Base-by-base conservation (phyloP, 53 echinoderm and acorn worm genomes). In the Apostichopus leukothele region DNA sequence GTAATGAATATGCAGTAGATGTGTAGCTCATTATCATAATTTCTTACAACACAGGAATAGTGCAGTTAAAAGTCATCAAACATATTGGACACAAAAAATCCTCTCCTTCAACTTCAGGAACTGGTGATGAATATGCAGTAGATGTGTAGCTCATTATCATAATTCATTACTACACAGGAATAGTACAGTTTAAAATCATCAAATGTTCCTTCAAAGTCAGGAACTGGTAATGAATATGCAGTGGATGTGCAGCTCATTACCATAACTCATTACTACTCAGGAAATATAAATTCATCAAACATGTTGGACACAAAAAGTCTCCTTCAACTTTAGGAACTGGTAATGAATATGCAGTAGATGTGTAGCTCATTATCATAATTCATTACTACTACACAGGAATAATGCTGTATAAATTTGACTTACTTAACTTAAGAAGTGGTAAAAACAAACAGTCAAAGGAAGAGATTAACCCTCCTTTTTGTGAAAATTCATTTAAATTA, bases 291-390 rank as follows among this genome's bases (percentile, higher is more conserved):
- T 92, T 87, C 89, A 5, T 75, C 87, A 53, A 94, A 94, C 61
- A 50, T 97, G 4, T 92, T 94, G 57, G 90, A 94, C 14, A 92
- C 98, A 9, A 97, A 95, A 90, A 95, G 92, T 86, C 89, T 95
- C 14, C 89, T 83, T 13, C 92, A 89, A 21, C 86, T 95, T 67
- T 94, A 95, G 90, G 95, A 97, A 78, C 76, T 97, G 93, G 95
- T 97, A 94, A 50, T 23, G 10, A 9, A 76, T 76, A 76, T 25
- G 9, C 76, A 76, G 39, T 39, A 39, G 39, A 39, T 39, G 39
- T 39, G 39, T 39, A 39, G 39, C 39, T 57, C 57, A 57, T 57
- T 57, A 57, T 57, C 57, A 57, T 57, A 57, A 57, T 57, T 57
- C 7, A 5, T 57, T 57, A 3, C 39, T 39, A 39, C 39, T 39